phyloP scores from a whole-genome alignment of 2,113 vertebrate genomes.

The Garra rufa region DNA sequence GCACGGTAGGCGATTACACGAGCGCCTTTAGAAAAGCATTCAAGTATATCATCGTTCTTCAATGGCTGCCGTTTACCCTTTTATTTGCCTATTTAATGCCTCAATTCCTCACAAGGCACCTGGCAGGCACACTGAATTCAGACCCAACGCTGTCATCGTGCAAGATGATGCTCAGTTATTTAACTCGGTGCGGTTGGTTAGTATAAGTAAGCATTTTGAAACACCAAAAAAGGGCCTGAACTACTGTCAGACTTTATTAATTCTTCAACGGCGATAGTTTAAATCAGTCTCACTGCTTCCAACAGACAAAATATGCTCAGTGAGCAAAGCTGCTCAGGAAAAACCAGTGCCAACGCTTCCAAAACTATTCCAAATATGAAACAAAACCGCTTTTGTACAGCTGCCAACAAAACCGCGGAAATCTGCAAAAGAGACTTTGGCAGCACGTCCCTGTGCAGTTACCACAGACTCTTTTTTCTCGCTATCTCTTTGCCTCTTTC shows the following conservation, averaged over 20 bases:
- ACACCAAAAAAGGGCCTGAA: slow-evolving; percentile 1
- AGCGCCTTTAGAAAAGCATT: neutral
- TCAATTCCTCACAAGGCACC: neutral
- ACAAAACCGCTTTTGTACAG: slow-evolving; percentile 38
- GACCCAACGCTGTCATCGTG: neutral
- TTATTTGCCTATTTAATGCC: slow-evolving; percentile 1
- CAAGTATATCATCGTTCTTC: neutral
- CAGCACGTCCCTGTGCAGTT: neutral
- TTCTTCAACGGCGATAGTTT: neutral
- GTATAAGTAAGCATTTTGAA: neutral
- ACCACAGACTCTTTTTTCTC: neutral
- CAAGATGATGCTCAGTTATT: neutral
- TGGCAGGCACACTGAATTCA: neutral
- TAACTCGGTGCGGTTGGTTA: neutral
- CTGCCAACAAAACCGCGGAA: slow-evolving; percentile 16
- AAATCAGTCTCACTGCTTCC: neutral
- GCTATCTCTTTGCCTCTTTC: neutral
- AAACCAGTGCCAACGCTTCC: slow-evolving; percentile 8
- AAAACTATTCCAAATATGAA: slow-evolving; percentile 46
- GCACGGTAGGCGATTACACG: neutral
- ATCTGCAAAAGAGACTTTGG: slow-evolving; percentile 39
- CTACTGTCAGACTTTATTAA: neutral
- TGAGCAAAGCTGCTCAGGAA: slow-evolving; percentile 23
- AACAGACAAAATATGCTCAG: slow-evolving; percentile 20
- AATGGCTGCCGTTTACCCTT: neutral